Conservation (phyloP, 1,140 invertebrate species). For the Anoplophora glabripennis region DNA sequence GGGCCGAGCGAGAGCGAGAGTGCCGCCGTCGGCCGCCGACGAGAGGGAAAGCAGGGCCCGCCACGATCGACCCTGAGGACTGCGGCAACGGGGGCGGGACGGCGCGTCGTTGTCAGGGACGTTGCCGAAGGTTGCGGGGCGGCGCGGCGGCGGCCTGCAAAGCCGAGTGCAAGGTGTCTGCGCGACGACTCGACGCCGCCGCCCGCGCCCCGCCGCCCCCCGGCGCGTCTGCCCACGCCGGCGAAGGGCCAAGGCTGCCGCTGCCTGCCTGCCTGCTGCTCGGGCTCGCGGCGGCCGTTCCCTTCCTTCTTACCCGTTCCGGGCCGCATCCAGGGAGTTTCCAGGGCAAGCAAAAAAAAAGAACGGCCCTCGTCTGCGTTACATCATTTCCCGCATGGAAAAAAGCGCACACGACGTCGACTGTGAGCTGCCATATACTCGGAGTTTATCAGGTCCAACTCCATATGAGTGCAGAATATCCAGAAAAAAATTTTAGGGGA, state of each 20-base stretch:
- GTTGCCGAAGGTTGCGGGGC: constrained; percentile 14
- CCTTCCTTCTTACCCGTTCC: too few species aligned
- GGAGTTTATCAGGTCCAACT: too few species aligned
- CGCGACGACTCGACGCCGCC: constrained; percentile 26
- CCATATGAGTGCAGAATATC: too few species aligned
- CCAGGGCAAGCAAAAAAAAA: too few species aligned
- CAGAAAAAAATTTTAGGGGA: too few species aligned
- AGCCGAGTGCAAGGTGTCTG: constrained; percentile 31
- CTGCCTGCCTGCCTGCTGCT: constrained; percentile 12
- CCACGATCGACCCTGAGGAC: neutral
- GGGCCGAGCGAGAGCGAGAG: constrained; percentile 1
- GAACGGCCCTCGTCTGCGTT: too few species aligned
- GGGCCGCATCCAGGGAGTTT: too few species aligned
- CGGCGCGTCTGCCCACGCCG: constrained; percentile 8
- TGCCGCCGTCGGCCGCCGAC: neutral
- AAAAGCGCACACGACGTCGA: too few species aligned
- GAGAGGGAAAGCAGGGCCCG: neutral
- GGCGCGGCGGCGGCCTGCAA: constrained; percentile 12
- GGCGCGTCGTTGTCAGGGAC: neutral
- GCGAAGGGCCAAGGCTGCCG: constrained; percentile 28
- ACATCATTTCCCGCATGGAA: too few species aligned
- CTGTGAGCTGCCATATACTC: too few species aligned
- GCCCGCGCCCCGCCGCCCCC: constrained; percentile 12
- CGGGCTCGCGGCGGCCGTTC: too few species aligned
- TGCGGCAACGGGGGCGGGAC: constrained; percentile 2